Conservation (phyloP, 2,797 vertebrate genomes). For the Catharus ustulatus region DNA sequence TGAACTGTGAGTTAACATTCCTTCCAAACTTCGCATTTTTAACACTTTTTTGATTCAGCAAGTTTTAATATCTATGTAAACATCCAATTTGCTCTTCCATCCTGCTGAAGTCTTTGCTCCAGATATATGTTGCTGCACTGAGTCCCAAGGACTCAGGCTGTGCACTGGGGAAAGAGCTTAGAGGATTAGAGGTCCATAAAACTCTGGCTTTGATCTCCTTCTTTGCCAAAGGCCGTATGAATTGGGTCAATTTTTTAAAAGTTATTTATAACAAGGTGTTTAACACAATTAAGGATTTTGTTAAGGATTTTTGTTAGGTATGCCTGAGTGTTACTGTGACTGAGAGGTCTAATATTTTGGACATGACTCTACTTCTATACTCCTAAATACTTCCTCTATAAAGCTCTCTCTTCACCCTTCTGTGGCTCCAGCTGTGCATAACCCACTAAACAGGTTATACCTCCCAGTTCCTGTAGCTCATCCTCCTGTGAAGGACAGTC, state of each 20-base stretch:
- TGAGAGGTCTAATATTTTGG: not conserved
- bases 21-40: not conserved
- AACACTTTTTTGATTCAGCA: not conserved
- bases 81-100: not conserved
- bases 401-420: not conserved
- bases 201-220: not conserved
- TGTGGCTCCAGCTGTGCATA: not conserved
- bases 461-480: not conserved
- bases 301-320: not conserved
- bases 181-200: not conserved
- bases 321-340: not conserved
- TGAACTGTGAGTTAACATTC: not conserved
- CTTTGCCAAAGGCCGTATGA: not conserved
- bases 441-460: not conserved
- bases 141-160: not conserved
- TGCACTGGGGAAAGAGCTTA: not conserved
- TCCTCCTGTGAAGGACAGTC: not conserved
- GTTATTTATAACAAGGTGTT: not conserved
- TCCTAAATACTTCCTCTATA: not conserved
- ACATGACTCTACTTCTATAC: not conserved
- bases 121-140: no score
- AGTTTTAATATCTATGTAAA: not conserved
- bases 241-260: not conserved
- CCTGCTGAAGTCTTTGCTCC: not conserved
- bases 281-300: not conserved